Base-by-base conservation (phyloP, 2,113 vertebrate species). In the Eubucco bourcierii region DNA sequence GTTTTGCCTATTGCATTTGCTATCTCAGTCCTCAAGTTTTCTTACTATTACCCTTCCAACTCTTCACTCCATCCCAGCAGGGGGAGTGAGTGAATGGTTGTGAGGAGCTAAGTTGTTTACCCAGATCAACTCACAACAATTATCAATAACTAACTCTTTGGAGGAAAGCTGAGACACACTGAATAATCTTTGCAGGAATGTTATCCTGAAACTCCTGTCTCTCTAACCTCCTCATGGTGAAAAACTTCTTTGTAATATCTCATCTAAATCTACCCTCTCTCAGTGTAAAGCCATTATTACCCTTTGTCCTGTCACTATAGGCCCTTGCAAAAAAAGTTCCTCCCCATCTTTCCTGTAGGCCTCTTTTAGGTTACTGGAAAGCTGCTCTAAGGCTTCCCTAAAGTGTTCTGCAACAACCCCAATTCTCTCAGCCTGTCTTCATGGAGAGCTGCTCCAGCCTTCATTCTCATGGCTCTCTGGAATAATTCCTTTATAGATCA, bases 51-150 rank as follows among this genome's bases (percentile, higher is more conserved):
- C 13, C 24, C 9, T 64, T 60, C 10, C 15, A 56, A 10, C 4
- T 60, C 21, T 44, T 18, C 34, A 15, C 27, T 10, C 9, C 17
- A 34, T 11, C 27, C 8, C 14, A 55, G n/a, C 33, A 14, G 4
- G 14, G 13, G 4, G 15, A 80, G 23, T 34, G 4, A 88, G 12
- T 0, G 0, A 84, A 34, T 1, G 3, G 29, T 25, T 41, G 6
- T 2, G 3, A 52, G 53, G 5, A 11, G 31, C 15, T 46, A 11
- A 44, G 50, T 14, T 50, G 17, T 8, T 60, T 14, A 24, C 16
- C 1, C 7, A 17, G 16, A 9, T 44, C 90, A 81, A 53, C 1
- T 8, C 28, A 44, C 6, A 72, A n/a, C 6, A 67, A 17, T 20
- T 64, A 50, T 16, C 25, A 80, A 50, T 33, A 83, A 63, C n/a